Percentiles rank a stretch among this genome's conserved stretches.
phyloP scores from a whole-genome alignment of 64 coral and sea anemone genomes.

The Pocillopora verrucosa region DNA sequence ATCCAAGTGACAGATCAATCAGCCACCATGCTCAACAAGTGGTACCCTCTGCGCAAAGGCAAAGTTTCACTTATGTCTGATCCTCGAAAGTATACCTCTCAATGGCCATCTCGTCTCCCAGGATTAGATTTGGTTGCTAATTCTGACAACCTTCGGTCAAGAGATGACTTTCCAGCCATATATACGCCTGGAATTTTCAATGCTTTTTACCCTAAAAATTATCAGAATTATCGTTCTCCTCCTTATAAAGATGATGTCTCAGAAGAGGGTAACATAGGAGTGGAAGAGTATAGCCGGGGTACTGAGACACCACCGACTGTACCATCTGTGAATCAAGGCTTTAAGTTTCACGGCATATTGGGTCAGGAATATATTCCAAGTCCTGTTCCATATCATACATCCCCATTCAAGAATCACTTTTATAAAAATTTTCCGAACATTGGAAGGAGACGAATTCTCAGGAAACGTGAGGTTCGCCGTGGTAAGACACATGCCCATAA shows the following conservation, averaged over 20 bases:
- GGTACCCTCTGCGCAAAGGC: not conserved
- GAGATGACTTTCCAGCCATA: not conserved
- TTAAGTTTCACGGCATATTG: too few relatives aligned
- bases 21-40: not conserved
- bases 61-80: not conserved
- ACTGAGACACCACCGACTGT: not conserved
- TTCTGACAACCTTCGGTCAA: not conserved
- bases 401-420: not conserved
- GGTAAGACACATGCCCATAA: not conserved
- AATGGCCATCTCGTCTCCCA: constrained; percentile 5
- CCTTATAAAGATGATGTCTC: not conserved
- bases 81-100: not conserved
- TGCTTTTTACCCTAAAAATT: not conserved
- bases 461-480: not conserved
- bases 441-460: not conserved
- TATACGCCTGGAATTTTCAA: not conserved
- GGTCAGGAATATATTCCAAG: not conserved
- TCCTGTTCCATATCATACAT: not conserved
- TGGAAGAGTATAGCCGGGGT: not conserved
- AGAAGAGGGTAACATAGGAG: too few relatives aligned
- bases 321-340: not conserved
- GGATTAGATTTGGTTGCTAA: not conserved
- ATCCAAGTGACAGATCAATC: not conserved
- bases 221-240: not conserved
- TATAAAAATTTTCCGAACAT: not conserved